Evolutionary conservation across 2,113 vertebrate species (phyloP).

Genomic region (Bufo gargarizans): DNA sequence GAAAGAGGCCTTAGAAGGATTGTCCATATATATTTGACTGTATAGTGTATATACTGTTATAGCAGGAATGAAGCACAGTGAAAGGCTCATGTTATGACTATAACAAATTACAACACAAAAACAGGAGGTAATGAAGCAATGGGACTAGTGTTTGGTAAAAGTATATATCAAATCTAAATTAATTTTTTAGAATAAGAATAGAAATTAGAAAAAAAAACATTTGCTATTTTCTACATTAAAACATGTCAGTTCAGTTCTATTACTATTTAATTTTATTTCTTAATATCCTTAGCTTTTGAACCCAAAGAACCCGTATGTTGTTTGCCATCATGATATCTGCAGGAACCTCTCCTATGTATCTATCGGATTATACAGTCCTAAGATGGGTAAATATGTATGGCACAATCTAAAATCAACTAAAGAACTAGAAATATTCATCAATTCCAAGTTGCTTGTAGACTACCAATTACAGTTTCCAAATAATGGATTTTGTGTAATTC

Average conservation of each 20-base stretch:
- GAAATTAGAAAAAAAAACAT: too few relatives aligned
- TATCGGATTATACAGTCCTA: conserved; percentile 46
- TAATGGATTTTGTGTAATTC: conserved; percentile 58
- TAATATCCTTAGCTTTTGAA: conserved; percentile 6
- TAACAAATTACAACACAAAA: too few relatives aligned
- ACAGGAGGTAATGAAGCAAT: too few relatives aligned
- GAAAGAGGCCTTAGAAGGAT: too few relatives aligned
- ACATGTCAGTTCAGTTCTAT: background rate
- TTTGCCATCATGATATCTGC: conserved; percentile 53
- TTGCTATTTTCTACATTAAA: background rate
- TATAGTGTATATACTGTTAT: too few relatives aligned
- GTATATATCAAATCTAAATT: too few relatives aligned
- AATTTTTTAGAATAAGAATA: too few relatives aligned
- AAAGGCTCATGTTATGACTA: too few relatives aligned
- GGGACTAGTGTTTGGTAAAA: too few relatives aligned
- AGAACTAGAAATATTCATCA: conserved; percentile 43
- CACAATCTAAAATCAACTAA: conserved; percentile 41
- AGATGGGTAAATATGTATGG: conserved; percentile 49
- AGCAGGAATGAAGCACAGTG: too few relatives aligned
- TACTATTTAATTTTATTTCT: background rate
- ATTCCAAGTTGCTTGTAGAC: conserved; percentile 22
- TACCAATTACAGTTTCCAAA: background rate
- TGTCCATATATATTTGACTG: too few relatives aligned
- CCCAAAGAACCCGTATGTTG: conserved; percentile 26
- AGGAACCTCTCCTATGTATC: conserved; percentile 26